These are phyloP conservation scores for Urocolius indicus DNA, from an alignment of 2,113 vertebrate species.

Conservation along the genomic window DNA sequence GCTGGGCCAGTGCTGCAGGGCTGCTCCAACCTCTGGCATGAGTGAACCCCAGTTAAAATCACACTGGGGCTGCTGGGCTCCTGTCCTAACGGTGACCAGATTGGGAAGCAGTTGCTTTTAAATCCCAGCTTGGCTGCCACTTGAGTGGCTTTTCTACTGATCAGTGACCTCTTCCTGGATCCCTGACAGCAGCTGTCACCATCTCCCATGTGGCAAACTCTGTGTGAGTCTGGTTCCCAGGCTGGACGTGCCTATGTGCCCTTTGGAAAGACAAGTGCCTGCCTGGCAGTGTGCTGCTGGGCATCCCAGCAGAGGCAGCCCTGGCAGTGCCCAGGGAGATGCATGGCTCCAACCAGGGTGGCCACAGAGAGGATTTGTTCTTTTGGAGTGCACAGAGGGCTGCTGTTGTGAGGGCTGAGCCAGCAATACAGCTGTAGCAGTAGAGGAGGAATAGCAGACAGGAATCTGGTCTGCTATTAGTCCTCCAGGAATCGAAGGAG, in stretches of 20 bases:
- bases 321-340: neutral
- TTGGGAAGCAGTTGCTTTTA: neutral
- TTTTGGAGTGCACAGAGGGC: neutral
- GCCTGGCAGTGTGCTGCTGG: rapidly evolving
- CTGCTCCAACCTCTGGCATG: neutral
- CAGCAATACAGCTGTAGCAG: neutral
- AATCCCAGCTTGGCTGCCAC: neutral
- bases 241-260: neutral
- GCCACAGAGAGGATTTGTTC: neutral
- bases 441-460: neutral
- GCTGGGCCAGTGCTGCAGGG: neutral
- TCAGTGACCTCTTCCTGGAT: neutral
- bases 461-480: neutral
- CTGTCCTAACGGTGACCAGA: neutral
- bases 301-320: neutral
- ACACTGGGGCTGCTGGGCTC: neutral
- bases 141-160: neutral
- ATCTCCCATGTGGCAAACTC: neutral
- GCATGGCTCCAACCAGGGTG: neutral
- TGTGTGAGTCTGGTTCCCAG: neutral
- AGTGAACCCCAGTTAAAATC: neutral
- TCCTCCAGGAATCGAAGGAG: rapidly evolving
- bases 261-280: rapidly evolving
- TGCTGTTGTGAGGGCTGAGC: neutral
- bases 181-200: neutral